Evolutionary conservation across 2,113 vertebrate genomes (phyloP).

Genomic region (Suricata suricatta): DNA sequence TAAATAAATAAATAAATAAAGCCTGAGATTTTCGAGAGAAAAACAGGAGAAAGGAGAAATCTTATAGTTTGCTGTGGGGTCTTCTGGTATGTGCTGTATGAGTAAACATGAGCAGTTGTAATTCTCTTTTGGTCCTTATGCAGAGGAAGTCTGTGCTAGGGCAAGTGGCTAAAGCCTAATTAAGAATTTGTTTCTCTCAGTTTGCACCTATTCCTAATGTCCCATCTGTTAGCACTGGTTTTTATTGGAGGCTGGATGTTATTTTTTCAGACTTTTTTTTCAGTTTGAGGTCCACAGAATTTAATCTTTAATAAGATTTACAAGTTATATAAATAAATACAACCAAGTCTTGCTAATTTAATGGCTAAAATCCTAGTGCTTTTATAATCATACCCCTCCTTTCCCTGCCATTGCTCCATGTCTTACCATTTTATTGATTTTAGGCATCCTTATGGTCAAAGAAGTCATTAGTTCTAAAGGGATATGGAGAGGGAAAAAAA

Average conservation of each 20-base stretch:
- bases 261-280: conserved; percentile 7
- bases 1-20: neutral
- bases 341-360: neutral
- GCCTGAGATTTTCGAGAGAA: neutral
- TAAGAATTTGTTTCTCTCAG: neutral
- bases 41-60: neutral
- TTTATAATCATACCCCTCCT: neutral
- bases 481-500: neutral
- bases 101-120: neutral
- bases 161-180: neutral
- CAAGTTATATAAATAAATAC: neutral
- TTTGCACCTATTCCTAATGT: neutral
- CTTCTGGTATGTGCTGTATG: neutral
- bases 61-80: neutral
- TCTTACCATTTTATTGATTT: neutral
- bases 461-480: neutral
- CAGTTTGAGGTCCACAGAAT: neutral
- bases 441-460: neutral
- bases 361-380: neutral
- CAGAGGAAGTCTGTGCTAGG: neutral
- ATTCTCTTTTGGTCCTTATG: neutral
- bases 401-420: neutral
- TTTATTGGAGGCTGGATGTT: neutral
- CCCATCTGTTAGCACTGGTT: neutral
- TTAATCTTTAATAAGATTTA: conserved; percentile 19